Evolutionary conservation across 2,888 invertebrate species (phyloP).

Genomic region (Nipponacmea schrenckii): DNA sequence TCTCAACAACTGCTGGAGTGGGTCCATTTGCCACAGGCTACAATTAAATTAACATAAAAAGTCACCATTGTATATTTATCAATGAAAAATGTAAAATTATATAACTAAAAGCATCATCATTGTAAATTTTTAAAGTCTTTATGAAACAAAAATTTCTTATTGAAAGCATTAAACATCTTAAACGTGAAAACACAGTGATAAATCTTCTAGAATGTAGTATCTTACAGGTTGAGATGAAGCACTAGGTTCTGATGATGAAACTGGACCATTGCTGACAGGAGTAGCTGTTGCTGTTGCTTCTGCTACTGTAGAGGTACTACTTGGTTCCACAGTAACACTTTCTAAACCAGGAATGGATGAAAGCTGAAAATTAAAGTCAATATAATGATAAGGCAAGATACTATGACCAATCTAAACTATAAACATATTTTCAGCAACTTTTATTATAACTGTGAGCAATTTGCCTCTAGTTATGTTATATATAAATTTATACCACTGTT

Average conservation of each 20-base stretch:
- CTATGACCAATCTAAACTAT: no score
- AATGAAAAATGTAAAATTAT: no score
- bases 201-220: no score
- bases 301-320: constrained; percentile 27
- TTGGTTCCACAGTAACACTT: constrained; percentile 58
- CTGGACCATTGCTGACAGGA: neutral
- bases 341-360: constrained; percentile 69
- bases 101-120: no score
- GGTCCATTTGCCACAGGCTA: constrained; percentile 19
- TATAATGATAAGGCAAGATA: neutral
- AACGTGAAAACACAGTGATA: no score
- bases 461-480: no score
- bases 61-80: neutral
- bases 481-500: neutral
- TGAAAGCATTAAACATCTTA: no score
- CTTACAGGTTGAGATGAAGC: neutral
- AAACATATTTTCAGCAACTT: no score
- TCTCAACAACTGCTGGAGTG: constrained; percentile 28
- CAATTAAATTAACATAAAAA: neutral
- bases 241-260: neutral
- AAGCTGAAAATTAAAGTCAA: constrained; percentile 51
- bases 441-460: no score
- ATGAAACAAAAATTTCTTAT: no score
- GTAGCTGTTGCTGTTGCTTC: constrained; percentile 18
- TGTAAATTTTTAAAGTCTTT: no score